These are phyloP conservation scores for Hormaphis cornu DNA, from an alignment of 1,140 invertebrate genomes.

Conservation along the genomic window DNA sequence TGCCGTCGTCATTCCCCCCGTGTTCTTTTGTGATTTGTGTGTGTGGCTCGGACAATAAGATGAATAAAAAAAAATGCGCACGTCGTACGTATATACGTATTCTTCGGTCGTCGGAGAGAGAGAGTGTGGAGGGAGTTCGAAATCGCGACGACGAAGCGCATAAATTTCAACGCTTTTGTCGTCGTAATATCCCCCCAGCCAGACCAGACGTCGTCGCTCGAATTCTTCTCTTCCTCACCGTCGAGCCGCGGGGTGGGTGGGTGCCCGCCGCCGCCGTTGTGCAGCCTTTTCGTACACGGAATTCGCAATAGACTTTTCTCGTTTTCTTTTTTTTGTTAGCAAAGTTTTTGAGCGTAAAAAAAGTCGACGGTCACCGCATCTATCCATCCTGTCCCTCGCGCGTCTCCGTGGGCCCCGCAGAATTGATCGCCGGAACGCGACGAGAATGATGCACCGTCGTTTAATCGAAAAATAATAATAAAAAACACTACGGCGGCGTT, in stretches of 20 bases:
- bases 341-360: too few relatives aligned
- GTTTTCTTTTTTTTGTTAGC: neutral
- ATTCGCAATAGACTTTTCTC: slow-evolving; percentile 25
- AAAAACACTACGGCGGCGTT: too few relatives aligned
- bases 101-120: neutral
- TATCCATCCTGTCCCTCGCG: too few relatives aligned
- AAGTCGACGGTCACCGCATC: too few relatives aligned
- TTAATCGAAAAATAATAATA: too few relatives aligned
- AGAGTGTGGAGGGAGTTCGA: neutral
- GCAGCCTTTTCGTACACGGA: neutral
- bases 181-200: slow-evolving; percentile 29
- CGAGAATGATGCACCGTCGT: too few relatives aligned
- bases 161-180: slow-evolving; percentile 32
- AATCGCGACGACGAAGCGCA: slow-evolving; percentile 30
- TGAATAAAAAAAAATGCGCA: slow-evolving; percentile 13
- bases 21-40: slow-evolving; percentile 24
- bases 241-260: too few relatives aligned
- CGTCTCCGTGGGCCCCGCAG: too few relatives aligned
- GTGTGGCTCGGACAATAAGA: neutral
- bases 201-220: slow-evolving; percentile 23
- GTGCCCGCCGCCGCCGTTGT: neutral
- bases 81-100: neutral
- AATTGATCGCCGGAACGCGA: too few relatives aligned
- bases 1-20: neutral
- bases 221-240: slow-evolving; percentile 13